Evolutionary conservation across 2,888 invertebrate species (phyloP).

Genomic region (Stenchaetothrips biformis): DNA sequence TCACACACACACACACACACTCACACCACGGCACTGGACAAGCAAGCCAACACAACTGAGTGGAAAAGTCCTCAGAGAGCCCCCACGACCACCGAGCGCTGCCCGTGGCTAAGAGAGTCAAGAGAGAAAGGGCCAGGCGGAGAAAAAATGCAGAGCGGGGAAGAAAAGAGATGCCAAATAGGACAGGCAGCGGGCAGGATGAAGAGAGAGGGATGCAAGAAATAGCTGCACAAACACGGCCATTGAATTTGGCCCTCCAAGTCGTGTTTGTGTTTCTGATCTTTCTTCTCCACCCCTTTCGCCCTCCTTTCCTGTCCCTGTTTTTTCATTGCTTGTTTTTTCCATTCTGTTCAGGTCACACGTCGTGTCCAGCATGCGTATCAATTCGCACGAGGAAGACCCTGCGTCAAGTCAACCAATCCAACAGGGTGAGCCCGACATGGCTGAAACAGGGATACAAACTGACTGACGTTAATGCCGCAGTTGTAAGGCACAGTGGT

Average conservation of each 20-base stretch:
- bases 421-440: too few relatives aligned
- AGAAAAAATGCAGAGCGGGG: too few relatives aligned
- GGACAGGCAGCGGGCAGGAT: too few relatives aligned
- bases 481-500: too few relatives aligned
- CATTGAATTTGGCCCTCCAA: background rate
- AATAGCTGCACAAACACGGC: constrained; percentile 12
- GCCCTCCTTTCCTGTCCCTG: background rate
- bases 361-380: too few relatives aligned
- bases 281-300: background rate
- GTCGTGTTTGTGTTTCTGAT: constrained; percentile 16
- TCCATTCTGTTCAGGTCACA: too few relatives aligned
- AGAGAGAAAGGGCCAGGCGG: background rate
- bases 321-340: background rate
- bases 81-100: background rate
- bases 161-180: too few relatives aligned
- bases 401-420: too few relatives aligned
- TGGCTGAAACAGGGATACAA: too few relatives aligned
- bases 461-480: too few relatives aligned
- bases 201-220: background rate
- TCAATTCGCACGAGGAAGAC: too few relatives aligned
- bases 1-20: background rate
- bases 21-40: background rate
- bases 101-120: background rate
- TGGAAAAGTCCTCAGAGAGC: background rate
- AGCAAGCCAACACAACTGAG: background rate